Evolutionary conservation across 1,140 invertebrate genomes (phyloP).

Genomic region (Adoxophyes honmai): DNA sequence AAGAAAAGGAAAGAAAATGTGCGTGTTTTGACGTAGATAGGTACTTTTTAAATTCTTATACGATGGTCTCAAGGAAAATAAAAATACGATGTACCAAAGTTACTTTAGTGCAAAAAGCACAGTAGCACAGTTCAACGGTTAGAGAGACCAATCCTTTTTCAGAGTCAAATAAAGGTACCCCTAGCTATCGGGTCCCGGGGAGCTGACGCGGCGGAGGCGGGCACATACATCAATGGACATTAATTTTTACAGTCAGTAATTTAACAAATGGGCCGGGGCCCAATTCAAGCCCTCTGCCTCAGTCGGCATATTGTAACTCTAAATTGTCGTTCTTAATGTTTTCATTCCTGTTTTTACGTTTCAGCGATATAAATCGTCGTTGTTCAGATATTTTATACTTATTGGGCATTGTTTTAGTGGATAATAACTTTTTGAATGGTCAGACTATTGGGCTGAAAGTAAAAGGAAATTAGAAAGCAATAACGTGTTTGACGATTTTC

Average conservation of each 20-base stretch:
- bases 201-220: not conserved
- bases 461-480: too few species aligned
- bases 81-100: too few species aligned
- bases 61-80: too few species aligned
- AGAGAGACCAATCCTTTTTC: too few species aligned
- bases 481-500: too few species aligned
- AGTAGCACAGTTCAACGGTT: too few species aligned
- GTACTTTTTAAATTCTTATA: too few species aligned
- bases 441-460: too few species aligned
- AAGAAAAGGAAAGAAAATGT: too few species aligned
- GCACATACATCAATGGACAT: constrained; percentile 19
- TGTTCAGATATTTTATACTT: constrained; percentile 30
- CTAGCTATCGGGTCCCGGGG: not conserved
- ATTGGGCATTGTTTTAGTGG: constrained; percentile 32
- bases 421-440: constrained; percentile 19
- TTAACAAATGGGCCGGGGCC: constrained; percentile 25
- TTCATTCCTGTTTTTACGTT: constrained; percentile 33
- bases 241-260: constrained; percentile 28
- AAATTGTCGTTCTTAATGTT: constrained; percentile 31
- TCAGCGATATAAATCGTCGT: constrained; percentile 21
- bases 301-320: not conserved
- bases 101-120: too few species aligned
- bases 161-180: too few species aligned
- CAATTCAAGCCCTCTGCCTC: constrained; percentile 24
- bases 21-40: too few species aligned